A percentile compares a stretch with the other conserved stretches of the same genome.
Evolutionary conservation across 1,140 invertebrate species (phyloP).

Genomic region (Andricus grossulariae): DNA sequence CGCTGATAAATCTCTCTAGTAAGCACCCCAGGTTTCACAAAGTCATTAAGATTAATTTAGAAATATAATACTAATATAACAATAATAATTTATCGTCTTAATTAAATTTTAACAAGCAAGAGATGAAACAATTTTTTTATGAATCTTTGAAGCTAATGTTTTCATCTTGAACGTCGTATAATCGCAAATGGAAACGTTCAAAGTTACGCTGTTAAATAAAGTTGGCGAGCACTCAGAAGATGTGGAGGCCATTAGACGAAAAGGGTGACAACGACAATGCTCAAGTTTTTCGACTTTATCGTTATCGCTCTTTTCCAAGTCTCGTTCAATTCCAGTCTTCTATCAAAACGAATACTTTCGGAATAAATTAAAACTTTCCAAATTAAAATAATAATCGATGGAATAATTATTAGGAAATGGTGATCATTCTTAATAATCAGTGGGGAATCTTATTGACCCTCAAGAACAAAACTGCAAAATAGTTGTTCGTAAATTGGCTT

Average conservation of each 20-base stretch:
- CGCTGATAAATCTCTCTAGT: no score
- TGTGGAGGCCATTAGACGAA: constrained; percentile 13
- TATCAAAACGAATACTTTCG: no score
- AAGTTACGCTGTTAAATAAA: not conserved
- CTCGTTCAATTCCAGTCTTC: constrained; percentile 14
- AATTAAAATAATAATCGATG: no score
- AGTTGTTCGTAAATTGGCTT: no score
- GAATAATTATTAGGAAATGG: no score
- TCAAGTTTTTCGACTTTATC: constrained; percentile 28
- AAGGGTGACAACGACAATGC: constrained; percentile 24
- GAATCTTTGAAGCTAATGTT: not conserved
- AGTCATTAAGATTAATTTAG: no score
- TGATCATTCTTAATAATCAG: no score
- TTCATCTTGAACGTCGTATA: not conserved
- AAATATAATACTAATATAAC: no score
- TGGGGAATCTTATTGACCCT: no score
- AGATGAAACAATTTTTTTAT: not conserved
- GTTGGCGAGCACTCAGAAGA: constrained; percentile 21
- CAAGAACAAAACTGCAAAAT: no score
- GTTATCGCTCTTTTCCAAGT: constrained; percentile 13
- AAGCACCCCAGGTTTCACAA: no score
- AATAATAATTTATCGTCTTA: not conserved
- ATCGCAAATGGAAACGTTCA: constrained; percentile 5
- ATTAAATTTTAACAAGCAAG: not conserved
- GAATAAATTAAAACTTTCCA: no score